phyloP scores from a whole-genome alignment of 2,113 vertebrate species.

The Excalfactoria chinensis region DNA sequence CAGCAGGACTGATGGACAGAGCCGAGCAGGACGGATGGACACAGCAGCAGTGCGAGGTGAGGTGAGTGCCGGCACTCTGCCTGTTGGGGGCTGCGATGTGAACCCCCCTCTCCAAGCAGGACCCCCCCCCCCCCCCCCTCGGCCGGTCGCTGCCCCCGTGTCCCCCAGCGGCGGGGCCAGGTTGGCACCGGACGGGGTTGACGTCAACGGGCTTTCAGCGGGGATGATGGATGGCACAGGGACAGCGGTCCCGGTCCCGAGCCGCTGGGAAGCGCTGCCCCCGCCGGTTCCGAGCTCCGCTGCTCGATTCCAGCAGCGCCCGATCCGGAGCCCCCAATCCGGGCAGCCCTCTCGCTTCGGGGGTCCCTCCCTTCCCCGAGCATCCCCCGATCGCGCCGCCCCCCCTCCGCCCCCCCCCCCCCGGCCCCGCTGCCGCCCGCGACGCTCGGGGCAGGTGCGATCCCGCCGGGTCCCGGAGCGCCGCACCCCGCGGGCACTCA shows the following conservation, averaged over 20 bases:
- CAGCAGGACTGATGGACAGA: rapidly evolving
- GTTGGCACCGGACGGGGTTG: constrained; percentile 16
- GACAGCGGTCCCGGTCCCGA: constrained; percentile 17
- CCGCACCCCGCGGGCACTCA: neutral
- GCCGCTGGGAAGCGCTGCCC: constrained; percentile 15
- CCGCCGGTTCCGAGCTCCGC: neutral
- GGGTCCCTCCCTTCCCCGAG: neutral
- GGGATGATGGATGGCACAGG: constrained; percentile 52
- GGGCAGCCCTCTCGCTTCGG: neutral
- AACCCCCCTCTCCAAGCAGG: no score
- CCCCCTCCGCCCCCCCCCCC: neutral
- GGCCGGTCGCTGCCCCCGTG: neutral
- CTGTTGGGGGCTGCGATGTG: neutral
- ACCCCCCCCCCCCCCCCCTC: neutral
- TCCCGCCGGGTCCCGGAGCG: neutral
- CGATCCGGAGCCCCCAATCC: rapidly evolving
- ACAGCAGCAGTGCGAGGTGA: neutral
- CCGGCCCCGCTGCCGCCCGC: neutral
- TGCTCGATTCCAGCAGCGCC: neutral
- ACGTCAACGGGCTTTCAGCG: constrained; percentile 42
- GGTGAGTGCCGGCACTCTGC: rapidly evolving
- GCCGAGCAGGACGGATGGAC: rapidly evolving
- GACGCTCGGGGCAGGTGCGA: constrained; percentile 30
- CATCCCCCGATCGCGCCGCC: neutral
- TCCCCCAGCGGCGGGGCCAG: neutral